Conservation (phyloP, 2,113 vertebrate species). For the Eublepharis macularius region DNA sequence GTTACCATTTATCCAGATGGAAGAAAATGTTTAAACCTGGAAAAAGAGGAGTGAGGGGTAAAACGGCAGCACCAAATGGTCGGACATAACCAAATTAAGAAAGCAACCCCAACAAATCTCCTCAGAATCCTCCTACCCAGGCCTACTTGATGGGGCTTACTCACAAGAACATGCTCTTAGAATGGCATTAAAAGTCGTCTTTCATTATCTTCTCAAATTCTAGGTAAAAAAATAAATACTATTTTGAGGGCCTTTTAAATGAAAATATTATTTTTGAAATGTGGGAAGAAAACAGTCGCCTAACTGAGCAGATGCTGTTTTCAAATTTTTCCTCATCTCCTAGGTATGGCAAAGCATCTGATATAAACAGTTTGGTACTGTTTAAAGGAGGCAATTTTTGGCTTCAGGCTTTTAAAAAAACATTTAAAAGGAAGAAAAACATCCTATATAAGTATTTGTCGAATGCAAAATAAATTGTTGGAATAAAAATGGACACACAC, state of each 20-base stretch:
- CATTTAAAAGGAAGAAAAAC: background rate
- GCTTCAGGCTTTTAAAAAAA: background rate
- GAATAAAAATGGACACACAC: no score
- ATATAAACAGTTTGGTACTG: background rate
- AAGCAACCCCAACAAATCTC: no score
- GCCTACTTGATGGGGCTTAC: no score
- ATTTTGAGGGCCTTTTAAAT: background rate
- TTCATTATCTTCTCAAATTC: background rate
- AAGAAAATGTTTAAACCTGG: accelerated
- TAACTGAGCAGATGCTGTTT: background rate
- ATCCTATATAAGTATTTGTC: background rate
- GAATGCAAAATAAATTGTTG: background rate
- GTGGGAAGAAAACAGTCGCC: background rate
- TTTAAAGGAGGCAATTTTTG: background rate
- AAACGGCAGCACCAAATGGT: background rate
- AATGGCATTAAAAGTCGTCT: no score
- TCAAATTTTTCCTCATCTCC: background rate
- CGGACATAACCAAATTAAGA: background rate
- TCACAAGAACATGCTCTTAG: no score
- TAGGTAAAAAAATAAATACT: background rate
- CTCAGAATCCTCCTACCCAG: no score
- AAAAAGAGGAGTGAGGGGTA: background rate
- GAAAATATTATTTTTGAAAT: background rate
- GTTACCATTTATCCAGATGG: accelerated
- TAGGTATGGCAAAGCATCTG: background rate